These are phyloP conservation scores for Sinocyclocheilus anshuiensis DNA, from an alignment of 2,113 vertebrate species.

Conservation along the genomic window DNA sequence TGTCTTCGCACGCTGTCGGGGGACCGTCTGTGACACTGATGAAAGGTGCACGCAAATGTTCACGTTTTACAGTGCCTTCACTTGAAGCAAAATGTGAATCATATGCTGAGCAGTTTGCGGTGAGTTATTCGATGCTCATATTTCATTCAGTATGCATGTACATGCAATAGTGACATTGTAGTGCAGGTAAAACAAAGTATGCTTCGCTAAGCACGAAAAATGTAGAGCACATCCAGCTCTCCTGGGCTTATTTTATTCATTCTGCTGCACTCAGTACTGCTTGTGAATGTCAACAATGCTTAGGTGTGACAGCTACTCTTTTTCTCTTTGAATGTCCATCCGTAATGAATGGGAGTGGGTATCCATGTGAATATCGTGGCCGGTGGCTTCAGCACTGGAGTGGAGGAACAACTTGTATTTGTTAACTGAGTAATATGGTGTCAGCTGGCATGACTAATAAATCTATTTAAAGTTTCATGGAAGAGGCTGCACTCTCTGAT, in stretches of 20 bases:
- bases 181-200: background rate
- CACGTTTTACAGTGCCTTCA: slow-evolving; percentile 28
- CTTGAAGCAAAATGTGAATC: slow-evolving; percentile 1
- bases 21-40: slow-evolving; percentile 18
- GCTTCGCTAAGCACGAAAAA: slow-evolving; percentile 25
- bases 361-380: slow-evolving; percentile 30
- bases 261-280: background rate
- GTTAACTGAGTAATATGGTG: slow-evolving; percentile 51
- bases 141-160: background rate
- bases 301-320: slow-evolving; percentile 12
- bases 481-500: slow-evolving; percentile 46
- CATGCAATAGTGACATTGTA: background rate
- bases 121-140: slow-evolving; percentile 3
- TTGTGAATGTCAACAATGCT: slow-evolving; percentile 11
- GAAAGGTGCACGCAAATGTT: slow-evolving; percentile 25
- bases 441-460: slow-evolving; percentile 61
- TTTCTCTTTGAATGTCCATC: slow-evolving; percentile 25
- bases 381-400: slow-evolving; percentile 20
- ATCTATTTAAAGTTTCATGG: slow-evolving; percentile 52
- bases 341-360: slow-evolving; percentile 2
- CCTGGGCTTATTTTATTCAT: slow-evolving; percentile 31
- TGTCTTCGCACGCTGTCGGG: slow-evolving; percentile 13
- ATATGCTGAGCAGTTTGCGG: background rate
- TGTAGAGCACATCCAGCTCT: background rate
- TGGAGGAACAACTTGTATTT: slow-evolving; percentile 13